Base-by-base conservation (phyloP, 2,797 vertebrate species). In the Uromys caudimaculatus region DNA sequence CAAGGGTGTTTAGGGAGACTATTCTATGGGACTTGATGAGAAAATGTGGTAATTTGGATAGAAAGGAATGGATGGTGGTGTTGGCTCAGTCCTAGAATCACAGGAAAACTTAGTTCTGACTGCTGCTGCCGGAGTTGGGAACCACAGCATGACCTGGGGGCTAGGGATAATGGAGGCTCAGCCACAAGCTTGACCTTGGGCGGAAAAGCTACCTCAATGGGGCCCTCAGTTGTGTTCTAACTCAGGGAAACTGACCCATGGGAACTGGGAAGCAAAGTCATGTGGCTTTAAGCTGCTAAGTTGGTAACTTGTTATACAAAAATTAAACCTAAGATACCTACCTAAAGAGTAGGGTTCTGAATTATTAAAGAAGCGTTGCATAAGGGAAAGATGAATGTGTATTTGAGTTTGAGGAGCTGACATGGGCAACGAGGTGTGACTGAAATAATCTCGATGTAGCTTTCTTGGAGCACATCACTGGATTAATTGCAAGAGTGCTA, bases 401-500 rank as follows among this genome's bases (percentile, higher is more conserved):
- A 35, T 84, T 60, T 93, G 64, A 81, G 11, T 54, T 88, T 58
- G 44, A 84, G 75, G 58, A 84, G 82, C 32, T 96, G 62, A 24
- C 87, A 32, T 75, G 58, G 71, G 92, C 77, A 97, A 54, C 23
- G 27, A 91, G 78, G 3, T 62, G 32, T 76, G 35, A 79, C 2
- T 81, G 44, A 86, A 94, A 92, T 85, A 82, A 64, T 44, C 21
- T 50, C 17, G 52, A n/a, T 87, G n/a, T 27, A 60, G 60, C 32
- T 92, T 62, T 82, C 92, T 69, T 82, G 56, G 60, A 83, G 58
- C 54, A 13, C n/a, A 14, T 77, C 62, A 82, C 73, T 92, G 50
- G 67, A n/a, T 47, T 92, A 77, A 67, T 21, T 58, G n/a, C 93
- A 93, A 44, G 27, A 73, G 54, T 62, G 71, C 60, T 95, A 95